Percentiles rank a stretch among this genome's conserved stretches.
Conservation (phyloP, 2,888 invertebrate species). For the Cheilosia urbana region DNA sequence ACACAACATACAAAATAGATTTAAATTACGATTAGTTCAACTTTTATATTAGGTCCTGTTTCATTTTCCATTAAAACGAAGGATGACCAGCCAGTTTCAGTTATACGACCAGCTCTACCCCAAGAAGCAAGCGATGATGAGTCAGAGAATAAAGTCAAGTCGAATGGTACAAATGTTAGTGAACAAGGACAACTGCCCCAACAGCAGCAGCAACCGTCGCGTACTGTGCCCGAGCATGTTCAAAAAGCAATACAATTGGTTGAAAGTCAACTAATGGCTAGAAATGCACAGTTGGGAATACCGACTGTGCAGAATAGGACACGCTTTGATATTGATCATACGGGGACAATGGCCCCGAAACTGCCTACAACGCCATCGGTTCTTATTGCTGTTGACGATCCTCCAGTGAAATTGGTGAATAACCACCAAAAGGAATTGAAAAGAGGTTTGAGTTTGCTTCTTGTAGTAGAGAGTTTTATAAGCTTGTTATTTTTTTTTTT, state of each 20-base stretch:
- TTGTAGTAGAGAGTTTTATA: background rate
- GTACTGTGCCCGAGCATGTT: constrained; percentile 81
- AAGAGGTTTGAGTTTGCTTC: constrained; percentile 76
- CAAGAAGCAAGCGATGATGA: constrained; percentile 91
- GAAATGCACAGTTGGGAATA: constrained; percentile 78
- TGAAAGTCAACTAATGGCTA: constrained; percentile 81
- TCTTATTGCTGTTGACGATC: constrained; percentile 71
- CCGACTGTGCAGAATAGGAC: constrained; percentile 64
- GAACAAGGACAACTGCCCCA: constrained; percentile 56
- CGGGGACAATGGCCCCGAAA: constrained; percentile 70
- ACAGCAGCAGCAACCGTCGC: constrained; percentile 33
- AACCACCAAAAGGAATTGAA: constrained; percentile 78
- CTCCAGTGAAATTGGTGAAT: constrained; percentile 72
- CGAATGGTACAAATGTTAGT: constrained; percentile 40
- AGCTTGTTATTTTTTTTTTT: constrained; percentile 4
- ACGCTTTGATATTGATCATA: constrained; percentile 76
- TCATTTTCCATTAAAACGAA: constrained; percentile 94
- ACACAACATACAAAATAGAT: background rate
- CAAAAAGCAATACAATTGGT: constrained; percentile 82
- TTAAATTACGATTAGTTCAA: background rate
- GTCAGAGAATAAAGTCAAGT: constrained; percentile 80
- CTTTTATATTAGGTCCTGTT: constrained; percentile 86
- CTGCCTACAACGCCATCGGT: constrained; percentile 39
- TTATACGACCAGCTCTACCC: constrained; percentile 90
- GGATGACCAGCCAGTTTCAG: constrained; percentile 86